Percentiles rank a stretch among this genome's conserved stretches.
phyloP scores from a whole-genome alignment of 2,797 vertebrate species.

The Poeciliopsis presidionis region DNA sequence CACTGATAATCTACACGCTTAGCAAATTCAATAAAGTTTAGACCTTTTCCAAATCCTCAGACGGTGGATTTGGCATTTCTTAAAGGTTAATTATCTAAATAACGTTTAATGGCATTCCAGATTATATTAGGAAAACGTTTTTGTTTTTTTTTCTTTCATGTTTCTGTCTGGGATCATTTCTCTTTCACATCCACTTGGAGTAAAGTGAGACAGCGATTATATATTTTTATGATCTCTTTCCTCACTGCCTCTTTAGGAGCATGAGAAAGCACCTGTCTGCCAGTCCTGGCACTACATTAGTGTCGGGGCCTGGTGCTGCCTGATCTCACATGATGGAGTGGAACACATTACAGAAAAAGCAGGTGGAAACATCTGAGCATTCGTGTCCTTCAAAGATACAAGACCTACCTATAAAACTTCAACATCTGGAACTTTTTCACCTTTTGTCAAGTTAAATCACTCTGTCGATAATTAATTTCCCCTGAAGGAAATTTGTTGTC shows the following conservation, averaged over 20 bases:
- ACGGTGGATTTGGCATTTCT: slow-evolving; percentile 2
- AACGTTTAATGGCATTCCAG: background rate
- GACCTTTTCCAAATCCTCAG: background rate
- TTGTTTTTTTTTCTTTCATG: background rate
- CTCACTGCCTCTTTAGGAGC: slow-evolving; percentile 29
- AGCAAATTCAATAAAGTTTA: slow-evolving; percentile 6
- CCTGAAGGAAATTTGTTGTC: background rate
- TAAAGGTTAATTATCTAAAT: background rate
- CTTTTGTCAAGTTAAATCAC: background rate
- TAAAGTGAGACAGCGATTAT: slow-evolving; percentile 29
- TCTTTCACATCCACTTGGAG: background rate
- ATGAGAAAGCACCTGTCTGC: slow-evolving; percentile 50
- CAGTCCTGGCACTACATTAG: slow-evolving; percentile 32
- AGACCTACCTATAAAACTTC: background rate
- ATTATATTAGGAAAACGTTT: background rate
- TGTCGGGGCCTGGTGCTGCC: slow-evolving; percentile 13
- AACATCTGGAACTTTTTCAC: background rate
- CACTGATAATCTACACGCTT: background rate
- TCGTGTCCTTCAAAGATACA: slow-evolving; percentile 42
- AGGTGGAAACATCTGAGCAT: slow-evolving; percentile 17
- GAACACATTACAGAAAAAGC: slow-evolving; percentile 32
- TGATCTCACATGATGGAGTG: slow-evolving; percentile 33
- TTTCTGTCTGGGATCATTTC: background rate
- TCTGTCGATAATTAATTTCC: background rate
- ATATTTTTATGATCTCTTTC: slow-evolving; percentile 34